Percentiles rank a stretch among this genome's conserved stretches.
Conservation (phyloP, 2,797 vertebrate species). For the Vultur gryphus region DNA sequence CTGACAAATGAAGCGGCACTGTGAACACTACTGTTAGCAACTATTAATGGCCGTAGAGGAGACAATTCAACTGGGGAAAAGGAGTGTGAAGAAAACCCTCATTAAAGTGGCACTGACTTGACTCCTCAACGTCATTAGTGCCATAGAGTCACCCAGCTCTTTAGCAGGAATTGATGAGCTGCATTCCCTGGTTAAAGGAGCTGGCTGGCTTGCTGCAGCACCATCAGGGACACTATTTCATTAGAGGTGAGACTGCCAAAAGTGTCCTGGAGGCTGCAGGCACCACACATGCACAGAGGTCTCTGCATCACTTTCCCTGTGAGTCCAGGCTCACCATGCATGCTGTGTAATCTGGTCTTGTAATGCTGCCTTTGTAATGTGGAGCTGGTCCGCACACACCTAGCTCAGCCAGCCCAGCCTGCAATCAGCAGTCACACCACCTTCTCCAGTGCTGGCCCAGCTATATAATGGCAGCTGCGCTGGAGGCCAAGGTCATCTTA, state of each 20-base stretch:
- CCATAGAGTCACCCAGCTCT: background rate
- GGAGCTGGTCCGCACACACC: background rate
- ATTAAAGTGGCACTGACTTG: slow-evolving; percentile 20
- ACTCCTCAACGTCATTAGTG: background rate
- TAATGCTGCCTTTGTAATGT: background rate
- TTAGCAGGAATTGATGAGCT: background rate
- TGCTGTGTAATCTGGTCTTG: background rate
- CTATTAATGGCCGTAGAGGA: background rate
- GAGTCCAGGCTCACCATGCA: background rate
- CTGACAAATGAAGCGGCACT: slow-evolving; percentile 26
- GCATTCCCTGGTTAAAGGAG: background rate
- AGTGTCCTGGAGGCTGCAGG: background rate
- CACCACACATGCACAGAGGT: background rate
- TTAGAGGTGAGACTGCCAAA: background rate
- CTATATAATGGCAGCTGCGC: background rate
- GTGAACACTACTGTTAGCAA: background rate
- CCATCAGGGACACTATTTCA: background rate
- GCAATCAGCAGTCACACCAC: background rate
- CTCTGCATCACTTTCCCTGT: background rate
- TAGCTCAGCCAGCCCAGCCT: background rate
- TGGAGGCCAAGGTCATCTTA: background rate
- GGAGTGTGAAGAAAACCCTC: slow-evolving; percentile 15
- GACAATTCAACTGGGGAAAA: slow-evolving; percentile 9
- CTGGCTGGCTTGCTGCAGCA: background rate
- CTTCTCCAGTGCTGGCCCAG: background rate